Base-by-base conservation (phyloP, 2,888 invertebrate genomes). In the Diloba caeruleocephala region DNA sequence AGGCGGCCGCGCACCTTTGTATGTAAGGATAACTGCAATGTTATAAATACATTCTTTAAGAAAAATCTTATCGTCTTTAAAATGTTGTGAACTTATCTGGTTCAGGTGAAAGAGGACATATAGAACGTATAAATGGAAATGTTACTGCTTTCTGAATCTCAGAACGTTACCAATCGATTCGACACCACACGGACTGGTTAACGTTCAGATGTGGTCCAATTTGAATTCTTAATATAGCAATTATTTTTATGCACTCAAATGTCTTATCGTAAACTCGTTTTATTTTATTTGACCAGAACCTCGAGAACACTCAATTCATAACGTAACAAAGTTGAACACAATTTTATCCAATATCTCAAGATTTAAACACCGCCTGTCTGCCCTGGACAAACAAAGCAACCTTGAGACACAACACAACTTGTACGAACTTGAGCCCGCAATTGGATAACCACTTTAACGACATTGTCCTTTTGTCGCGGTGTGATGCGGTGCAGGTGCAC, bases 381-480 rank as follows among this genome's bases (percentile, higher is more conserved):
- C 34, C 14, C 34, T 54, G 56, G 50, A 53, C 51, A 54, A 55
- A 60, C 68, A 51, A 36, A 25, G 32, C 71, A 80, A 74, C 81
- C 82, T 81, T 81, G 79, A 73, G 57, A 63, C 75, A 53, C 33
- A 52, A 39, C 51, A 39, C 68, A 74, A 88, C 89, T 78, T 84
- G 89, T 85, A 75, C 79, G 81, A 85, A 87, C 89, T 85, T 88
- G 89, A 82, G 85, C 82, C 83, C 74, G 81, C 85, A 85, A 84
- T 85, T 84, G 84, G 84, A 85, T 84, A 84, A 84, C 79, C 81
- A 84, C 86, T 85, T 82, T 79, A 81, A 77, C 74, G 80, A 82
- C 79, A 81, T 85, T 85, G 86, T 88, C 88, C 82, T 88, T 88
- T 89, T 88, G 83, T 78, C 74, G 78, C 75, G 53, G 72, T 67